Conservation (phyloP, 2,888 invertebrate species). For the Trimorus sp. region DNA sequence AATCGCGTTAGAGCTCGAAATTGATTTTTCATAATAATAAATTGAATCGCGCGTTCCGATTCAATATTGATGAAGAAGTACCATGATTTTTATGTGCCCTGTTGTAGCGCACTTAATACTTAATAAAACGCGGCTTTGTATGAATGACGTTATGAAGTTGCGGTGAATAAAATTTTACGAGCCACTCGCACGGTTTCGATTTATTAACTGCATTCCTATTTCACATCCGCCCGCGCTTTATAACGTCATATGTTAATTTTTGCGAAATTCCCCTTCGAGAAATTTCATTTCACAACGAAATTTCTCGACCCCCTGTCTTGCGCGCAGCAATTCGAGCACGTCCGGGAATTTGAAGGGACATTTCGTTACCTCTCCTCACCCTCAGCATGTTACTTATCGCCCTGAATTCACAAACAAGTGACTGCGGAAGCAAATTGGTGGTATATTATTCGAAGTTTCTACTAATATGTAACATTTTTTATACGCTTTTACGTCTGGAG, state of each 20-base stretch:
- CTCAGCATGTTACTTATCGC: too few species aligned
- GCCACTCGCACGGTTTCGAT: constrained; percentile 18
- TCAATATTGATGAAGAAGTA: constrained; percentile 23
- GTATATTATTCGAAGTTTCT: too few species aligned
- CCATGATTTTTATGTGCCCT: constrained; percentile 2
- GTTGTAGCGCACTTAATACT: constrained; percentile 23
- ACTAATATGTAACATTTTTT: too few species aligned
- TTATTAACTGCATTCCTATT: constrained; percentile 52
- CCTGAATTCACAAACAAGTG: too few species aligned
- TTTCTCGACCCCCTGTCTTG: constrained; percentile 14
- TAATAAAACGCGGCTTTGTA: constrained; percentile 33
- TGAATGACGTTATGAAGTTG: constrained; percentile 35
- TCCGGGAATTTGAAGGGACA: constrained; percentile 29
- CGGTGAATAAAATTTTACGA: constrained; percentile 37
- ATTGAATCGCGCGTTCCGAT: constrained; percentile 8
- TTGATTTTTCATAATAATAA: constrained; percentile 27
- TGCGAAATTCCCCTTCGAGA: constrained; percentile 38
- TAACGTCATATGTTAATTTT: constrained; percentile 53
- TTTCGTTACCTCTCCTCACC: constrained; percentile 22
- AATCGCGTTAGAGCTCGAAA: constrained; percentile 7
- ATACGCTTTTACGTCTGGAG: too few species aligned
- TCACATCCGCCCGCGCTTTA: constrained; percentile 30
- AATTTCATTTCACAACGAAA: constrained; percentile 57
- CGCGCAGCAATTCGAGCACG: background rate
- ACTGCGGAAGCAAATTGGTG: too few species aligned